phyloP scores from a whole-genome alignment of 1,140 invertebrate genomes.

The Drosophila saltans region DNA sequence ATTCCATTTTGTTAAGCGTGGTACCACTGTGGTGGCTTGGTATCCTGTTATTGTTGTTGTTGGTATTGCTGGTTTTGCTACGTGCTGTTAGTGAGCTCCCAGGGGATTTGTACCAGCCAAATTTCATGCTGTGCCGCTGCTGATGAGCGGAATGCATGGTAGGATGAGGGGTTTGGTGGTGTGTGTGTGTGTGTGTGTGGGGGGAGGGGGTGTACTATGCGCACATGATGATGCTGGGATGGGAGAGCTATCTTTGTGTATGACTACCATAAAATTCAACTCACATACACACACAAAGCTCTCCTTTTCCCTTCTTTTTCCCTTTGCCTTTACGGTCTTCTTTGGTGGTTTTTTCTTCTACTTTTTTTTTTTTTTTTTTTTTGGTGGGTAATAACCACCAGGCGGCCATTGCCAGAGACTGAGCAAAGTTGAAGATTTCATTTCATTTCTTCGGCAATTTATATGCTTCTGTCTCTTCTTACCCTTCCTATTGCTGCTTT shows the following conservation, averaged over 20 bases:
- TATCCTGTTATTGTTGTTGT: not conserved
- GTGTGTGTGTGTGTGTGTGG: not conserved
- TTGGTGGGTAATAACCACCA: conserved; percentile 66
- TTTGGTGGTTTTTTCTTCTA: not conserved
- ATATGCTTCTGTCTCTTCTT: conserved; percentile 38
- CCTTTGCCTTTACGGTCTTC: not conserved
- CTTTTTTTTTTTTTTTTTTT: not conserved
- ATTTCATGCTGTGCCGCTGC: conserved; percentile 48
- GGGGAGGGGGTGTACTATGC: not conserved
- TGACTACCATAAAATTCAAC: conserved; percentile 77
- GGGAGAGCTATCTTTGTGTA: conserved; percentile 63
- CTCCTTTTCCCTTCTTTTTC: not conserved
- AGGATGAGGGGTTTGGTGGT: not conserved
- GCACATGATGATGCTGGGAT: not conserved
- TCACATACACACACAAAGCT: conserved; percentile 45
- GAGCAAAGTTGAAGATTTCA: conserved; percentile 58
- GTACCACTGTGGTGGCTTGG: not conserved
- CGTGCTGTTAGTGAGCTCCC: conserved; percentile 68
- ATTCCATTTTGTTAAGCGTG: not conserved
- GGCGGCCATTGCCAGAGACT: conserved; percentile 64
- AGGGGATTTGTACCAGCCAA: conserved; percentile 72
- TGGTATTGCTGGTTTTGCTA: conserved; percentile 42
- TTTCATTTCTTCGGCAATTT: conserved; percentile 59
- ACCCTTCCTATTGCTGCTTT: not conserved
- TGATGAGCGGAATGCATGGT: conserved; percentile 25